Evolutionary conservation across 2,113 vertebrate genomes (phyloP).

Genomic region (Rissa tridactyla): DNA sequence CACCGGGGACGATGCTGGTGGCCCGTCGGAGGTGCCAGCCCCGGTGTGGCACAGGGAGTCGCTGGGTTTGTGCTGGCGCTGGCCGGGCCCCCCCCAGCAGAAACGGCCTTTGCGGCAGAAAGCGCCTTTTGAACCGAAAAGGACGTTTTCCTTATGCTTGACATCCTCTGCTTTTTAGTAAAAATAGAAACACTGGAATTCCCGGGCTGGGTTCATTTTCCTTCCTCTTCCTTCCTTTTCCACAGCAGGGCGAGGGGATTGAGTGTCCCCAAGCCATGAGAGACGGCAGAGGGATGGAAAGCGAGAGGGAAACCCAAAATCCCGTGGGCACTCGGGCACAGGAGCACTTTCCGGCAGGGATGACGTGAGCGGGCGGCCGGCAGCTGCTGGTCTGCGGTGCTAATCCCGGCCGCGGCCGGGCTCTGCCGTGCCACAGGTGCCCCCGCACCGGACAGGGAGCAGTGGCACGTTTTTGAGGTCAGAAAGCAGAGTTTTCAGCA

Average conservation of each 20-base stretch:
- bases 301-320: neutral
- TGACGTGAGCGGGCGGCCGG: accelerated
- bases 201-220: neutral
- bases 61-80: neutral
- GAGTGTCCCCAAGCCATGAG: accelerated
- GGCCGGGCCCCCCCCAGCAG: neutral
- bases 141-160: neutral
- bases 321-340: accelerated
- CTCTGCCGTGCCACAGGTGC: neutral
- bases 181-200: neutral
- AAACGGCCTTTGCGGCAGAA: neutral
- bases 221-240: neutral
- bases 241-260: neutral
- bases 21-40: no score
- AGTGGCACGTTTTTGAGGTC: neutral
- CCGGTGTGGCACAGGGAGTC: accelerated
- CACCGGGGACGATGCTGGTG: accelerated
- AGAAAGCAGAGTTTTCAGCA: constrained; percentile 41
- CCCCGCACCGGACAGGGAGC: neutral
- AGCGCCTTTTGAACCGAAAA: neutral
- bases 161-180: neutral
- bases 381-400: accelerated
- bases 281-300: neutral
- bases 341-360: neutral
- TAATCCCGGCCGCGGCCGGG: accelerated